phyloP scores from a whole-genome alignment of 2,888 invertebrate species.

The Cheilosia soror region DNA sequence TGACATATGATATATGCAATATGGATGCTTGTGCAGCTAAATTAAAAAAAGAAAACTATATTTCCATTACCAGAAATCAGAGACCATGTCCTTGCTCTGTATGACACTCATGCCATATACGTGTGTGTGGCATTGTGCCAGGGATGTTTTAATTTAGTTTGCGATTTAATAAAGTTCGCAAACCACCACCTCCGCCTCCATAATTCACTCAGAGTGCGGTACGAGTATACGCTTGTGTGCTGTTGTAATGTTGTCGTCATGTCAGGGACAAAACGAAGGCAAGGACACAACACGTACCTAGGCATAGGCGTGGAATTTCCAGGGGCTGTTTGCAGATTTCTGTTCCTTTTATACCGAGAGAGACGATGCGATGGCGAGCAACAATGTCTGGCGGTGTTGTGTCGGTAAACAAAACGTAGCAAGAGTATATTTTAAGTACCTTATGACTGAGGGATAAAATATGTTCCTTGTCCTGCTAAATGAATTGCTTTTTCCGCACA shows the following conservation, averaged over 20 bases:
- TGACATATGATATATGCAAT: constrained; percentile 24
- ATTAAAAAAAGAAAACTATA: constrained; percentile 26
- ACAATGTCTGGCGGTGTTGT: constrained; percentile 33
- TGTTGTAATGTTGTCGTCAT: constrained; percentile 12
- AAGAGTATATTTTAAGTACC: constrained; percentile 55
- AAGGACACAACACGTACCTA: constrained; percentile 49
- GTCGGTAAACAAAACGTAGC: constrained; percentile 53
- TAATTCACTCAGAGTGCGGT: constrained; percentile 13
- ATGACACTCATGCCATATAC: constrained; percentile 16
- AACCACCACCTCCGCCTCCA: constrained; percentile 26
- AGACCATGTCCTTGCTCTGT: constrained; percentile 32
- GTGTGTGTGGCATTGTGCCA: constrained; percentile 47
- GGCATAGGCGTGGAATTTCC: constrained; percentile 40
- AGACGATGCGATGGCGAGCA: constrained; percentile 35
- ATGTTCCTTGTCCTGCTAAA: constrained; percentile 62
- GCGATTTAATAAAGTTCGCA: constrained; percentile 53
- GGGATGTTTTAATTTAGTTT: constrained; percentile 57
- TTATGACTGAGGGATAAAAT: constrained; percentile 51
- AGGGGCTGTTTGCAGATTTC: constrained; percentile 55
- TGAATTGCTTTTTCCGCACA: constrained; percentile 42
- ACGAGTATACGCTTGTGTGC: too few species aligned
- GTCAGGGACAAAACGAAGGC: constrained; percentile 43
- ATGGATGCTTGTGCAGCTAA: constrained; percentile 36
- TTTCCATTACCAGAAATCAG: constrained; percentile 5
- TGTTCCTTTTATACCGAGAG: constrained; percentile 4